These are phyloP conservation scores for Melinaea marsaeus DNA, from an alignment of 2,888 invertebrate species.

Conservation along the genomic window DNA sequence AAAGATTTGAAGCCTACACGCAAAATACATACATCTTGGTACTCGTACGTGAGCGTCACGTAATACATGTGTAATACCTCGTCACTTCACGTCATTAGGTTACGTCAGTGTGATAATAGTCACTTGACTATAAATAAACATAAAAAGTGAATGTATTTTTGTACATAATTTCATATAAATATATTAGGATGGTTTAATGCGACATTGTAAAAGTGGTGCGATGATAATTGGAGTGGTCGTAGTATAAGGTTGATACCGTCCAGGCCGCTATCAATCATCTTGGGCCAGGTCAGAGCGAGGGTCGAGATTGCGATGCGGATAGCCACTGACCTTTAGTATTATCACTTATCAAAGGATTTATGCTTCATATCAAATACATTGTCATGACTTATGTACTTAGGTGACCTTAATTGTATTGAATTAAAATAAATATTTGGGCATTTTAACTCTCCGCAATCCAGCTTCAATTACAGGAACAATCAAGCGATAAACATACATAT, in stretches of 20 bases:
- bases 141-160: neutral
- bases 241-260: conserved; percentile 48
- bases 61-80: too few relatives aligned
- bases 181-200: neutral
- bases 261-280: conserved; percentile 57
- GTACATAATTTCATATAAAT: neutral
- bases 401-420: too few relatives aligned
- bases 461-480: too few relatives aligned
- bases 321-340: conserved; percentile 47
- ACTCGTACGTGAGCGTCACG: too few relatives aligned
- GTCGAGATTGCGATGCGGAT: conserved; percentile 47
- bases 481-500: too few relatives aligned
- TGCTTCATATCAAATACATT: too few relatives aligned
- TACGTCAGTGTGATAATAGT: neutral
- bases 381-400: too few relatives aligned
- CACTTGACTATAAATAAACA: too few relatives aligned
- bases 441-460: too few relatives aligned
- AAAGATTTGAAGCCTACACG: neutral
- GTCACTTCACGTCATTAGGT: neutral
- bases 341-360: conserved; percentile 5
- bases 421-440: too few relatives aligned
- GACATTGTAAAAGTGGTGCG: neutral
- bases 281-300: conserved; percentile 53
- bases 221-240: conserved; percentile 32
- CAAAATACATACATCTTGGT: neutral